phyloP scores from a whole-genome alignment of 2,113 vertebrate species.

The Shinisaurus crocodilurus region DNA sequence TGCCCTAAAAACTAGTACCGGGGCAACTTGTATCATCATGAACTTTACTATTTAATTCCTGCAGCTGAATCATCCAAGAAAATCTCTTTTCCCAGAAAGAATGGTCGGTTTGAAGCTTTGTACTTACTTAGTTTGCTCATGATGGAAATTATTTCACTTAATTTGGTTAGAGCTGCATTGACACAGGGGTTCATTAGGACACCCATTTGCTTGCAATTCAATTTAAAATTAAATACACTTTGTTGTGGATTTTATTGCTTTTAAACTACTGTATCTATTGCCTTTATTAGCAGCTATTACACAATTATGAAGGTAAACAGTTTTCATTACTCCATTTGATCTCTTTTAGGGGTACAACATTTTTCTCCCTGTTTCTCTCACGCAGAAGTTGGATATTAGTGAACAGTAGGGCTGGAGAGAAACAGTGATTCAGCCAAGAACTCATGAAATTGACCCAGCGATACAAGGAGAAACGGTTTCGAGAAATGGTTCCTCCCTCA shows the following conservation, averaged over 20 bases:
- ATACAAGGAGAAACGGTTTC: not conserved
- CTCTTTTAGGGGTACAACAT: constrained; percentile 42
- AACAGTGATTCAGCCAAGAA: not conserved
- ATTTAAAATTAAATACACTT: constrained; percentile 87
- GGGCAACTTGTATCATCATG: constrained; percentile 16
- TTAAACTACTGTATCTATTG: constrained; percentile 85
- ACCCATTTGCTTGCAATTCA: constrained; percentile 80
- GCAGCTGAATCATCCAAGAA: constrained; percentile 50
- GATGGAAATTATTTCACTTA: constrained; percentile 78
- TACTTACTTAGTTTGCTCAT: constrained; percentile 73
- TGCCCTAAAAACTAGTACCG: constrained; percentile 41
- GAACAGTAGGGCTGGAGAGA: not conserved
- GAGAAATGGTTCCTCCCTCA: not conserved
- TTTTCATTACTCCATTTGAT: constrained; percentile 73
- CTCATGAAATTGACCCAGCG: not conserved
- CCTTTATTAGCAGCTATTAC: constrained; percentile 79
- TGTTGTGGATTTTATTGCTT: constrained; percentile 83
- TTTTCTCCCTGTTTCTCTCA: constrained; percentile 39
- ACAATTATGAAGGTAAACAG: constrained; percentile 82
- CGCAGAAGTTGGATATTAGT: constrained; percentile 28
- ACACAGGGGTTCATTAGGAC: constrained; percentile 79
- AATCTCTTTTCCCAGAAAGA: constrained; percentile 59
- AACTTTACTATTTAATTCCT: constrained; percentile 39
- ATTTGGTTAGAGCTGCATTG: constrained; percentile 76
- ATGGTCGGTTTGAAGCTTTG: constrained; percentile 65